phyloP scores from a whole-genome alignment of 2,888 invertebrate species.

The Apomyelois bistriatella region DNA sequence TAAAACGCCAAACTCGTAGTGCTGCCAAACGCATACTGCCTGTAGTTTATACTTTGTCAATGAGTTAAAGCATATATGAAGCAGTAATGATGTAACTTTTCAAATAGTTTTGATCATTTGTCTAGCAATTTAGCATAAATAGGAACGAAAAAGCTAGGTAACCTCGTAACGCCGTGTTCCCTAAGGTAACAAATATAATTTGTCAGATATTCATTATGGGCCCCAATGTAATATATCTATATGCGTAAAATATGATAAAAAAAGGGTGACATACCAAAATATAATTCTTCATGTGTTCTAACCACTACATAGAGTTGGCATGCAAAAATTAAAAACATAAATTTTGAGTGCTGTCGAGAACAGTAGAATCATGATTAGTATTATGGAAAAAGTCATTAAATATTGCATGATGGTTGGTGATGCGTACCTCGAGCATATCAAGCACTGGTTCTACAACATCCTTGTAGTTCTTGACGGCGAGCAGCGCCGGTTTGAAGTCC shows the following conservation, averaged over 20 bases:
- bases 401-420: not conserved
- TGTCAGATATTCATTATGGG: not conserved
- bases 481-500: conserved; percentile 71
- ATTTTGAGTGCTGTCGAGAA: not conserved
- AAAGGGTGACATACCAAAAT: conserved; percentile 11
- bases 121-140: not conserved
- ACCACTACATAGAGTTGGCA: conserved; percentile 1
- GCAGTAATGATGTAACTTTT: too few relatives aligned
- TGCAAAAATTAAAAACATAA: not conserved
- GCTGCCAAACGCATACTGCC: not conserved
- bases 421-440: conserved; percentile 64
- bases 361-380: not conserved
- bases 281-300: not conserved
- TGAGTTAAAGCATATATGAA: too few relatives aligned
- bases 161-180: not conserved
- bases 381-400: not conserved
- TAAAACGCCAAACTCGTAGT: too few relatives aligned
- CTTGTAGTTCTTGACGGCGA: conserved; percentile 62
- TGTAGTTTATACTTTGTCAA: not conserved
- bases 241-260: conserved; percentile 10
- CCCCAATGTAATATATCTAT: not conserved
- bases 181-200: too few relatives aligned
- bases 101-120: too few relatives aligned
- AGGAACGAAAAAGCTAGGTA: not conserved
- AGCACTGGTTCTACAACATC: conserved; percentile 62